Base-by-base conservation (phyloP, 2,113 vertebrate species). In the Rousettus leschenaultii region DNA sequence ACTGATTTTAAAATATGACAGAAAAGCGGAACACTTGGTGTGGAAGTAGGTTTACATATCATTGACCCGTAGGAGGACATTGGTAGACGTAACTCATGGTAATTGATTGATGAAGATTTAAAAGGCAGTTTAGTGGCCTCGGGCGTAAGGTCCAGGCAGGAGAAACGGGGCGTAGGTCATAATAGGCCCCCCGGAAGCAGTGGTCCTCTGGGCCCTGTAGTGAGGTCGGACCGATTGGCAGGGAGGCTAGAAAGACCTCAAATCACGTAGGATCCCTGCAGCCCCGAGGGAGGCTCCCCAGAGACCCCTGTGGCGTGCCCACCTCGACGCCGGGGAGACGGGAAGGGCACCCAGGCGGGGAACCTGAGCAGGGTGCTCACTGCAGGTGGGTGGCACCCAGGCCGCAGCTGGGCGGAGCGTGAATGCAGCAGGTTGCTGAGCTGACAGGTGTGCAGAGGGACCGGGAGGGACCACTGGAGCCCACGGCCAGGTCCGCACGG, bases 301-400 rank as follows among this genome's bases (percentile, higher is more conserved):
- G 75, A 87, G 70, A 53, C 38, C 13, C 9, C 48, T 33, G 5
- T 16, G 1, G 57, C 35, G 9, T 51, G 24, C 24, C 53, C n/a
- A 7, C 9, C 30, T 18, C 9, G 53, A 7, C 13, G 7, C 1
- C 12, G 24, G 13, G 10, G 45, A 33, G 28, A 1, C 0, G 0
- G 22, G 22, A 21, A 13, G 35, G 30, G 21, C 26, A 1, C 9
- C 15, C 40, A 22, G 26, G 2, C 43, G 14, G 12, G 4, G 18
- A 22, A n/a, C 7, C 12, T 5, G 13, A 55, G 30, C 7, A 19
- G 18, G 11, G 26, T 6, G 2, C 51, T 35, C 10, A n/a, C 12
- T 43, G 11, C 43, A 65, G 77, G 30, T 40, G 70, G 13, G 4
- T 18, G 48, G 53, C 28, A 43, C 13, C 63, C 63, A 7, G 21